Conservation (phyloP, 2,888 invertebrate species). For the Antheraea assamensis region DNA sequence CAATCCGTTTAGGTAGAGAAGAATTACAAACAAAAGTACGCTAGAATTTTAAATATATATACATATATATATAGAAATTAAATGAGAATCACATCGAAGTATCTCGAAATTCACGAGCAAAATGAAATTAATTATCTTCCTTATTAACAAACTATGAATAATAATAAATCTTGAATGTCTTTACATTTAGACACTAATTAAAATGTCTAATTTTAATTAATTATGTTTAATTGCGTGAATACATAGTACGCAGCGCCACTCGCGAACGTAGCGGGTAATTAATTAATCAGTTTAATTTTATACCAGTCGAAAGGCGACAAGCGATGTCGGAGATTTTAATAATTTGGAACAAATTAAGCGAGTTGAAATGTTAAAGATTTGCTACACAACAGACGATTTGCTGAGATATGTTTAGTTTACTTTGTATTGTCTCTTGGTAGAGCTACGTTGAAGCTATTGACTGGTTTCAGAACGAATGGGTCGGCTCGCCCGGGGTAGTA, state of each 20-base stretch:
- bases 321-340: constrained; percentile 11
- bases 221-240: constrained; percentile 18
- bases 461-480: no score
- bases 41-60: no score
- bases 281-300: constrained; percentile 14
- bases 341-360: constrained; percentile 11
- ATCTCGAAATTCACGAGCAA: not conserved
- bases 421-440: not conserved
- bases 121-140: not conserved
- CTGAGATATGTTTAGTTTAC: not conserved
- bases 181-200: not conserved
- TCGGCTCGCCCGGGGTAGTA: no score
- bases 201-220: constrained; percentile 12
- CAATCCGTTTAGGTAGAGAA: no score
- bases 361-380: not conserved
- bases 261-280: not conserved
- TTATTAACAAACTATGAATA: not conserved
- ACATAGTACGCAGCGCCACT: not conserved
- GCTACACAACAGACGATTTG: not conserved
- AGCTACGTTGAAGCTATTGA: no score
- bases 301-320: constrained; percentile 13
- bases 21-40: no score
- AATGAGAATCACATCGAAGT: no score
- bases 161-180: not conserved
- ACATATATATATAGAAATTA: no score